Base-by-base conservation (phyloP, 2,888 invertebrate species). In the Sipunculus nudus region DNA sequence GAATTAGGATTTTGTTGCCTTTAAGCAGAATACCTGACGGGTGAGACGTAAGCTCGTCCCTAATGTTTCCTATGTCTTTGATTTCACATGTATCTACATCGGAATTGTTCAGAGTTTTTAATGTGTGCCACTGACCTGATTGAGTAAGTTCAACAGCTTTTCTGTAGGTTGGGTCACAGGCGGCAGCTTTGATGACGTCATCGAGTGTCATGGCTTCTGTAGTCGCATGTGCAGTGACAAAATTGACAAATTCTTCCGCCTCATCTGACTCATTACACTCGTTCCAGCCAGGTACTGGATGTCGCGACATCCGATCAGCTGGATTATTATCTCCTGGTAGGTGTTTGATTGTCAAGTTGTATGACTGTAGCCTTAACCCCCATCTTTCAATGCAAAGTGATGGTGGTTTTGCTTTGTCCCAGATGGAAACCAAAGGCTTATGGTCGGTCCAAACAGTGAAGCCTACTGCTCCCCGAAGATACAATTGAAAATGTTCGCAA, bases 351-450 rank as follows among this genome's bases (percentile, higher is more conserved):
- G 49, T 53, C 28, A 62, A 46, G 31, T 66, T 57, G 43, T 71
- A 68, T 19, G 55, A 64, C 46, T 56, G 67, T 25, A 73, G 46
- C n/a, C 64, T 23, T 32, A 73, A 53, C n/a, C 54, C 57, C 66
- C 66, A 71, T 25, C 71, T 40, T 57, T 71, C 70, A 21, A 74
- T 68, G n/a, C n/a, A n/a, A 6, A 70, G 56, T 40, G 67, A 41
- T 39, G 63, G 67, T n/a, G 65, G 65, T 46, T 60, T 61, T 31
- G 53, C 46, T 8, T 54, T 67, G n/a, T 52, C 6, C 50, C 40
- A 57, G 10, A 55, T 55, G 38, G 10, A 2, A 25, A 10, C 28
- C 8, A 48, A 48, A 5, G 56, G 56, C 16, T 55, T 55, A 28
- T 55, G 46, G 13, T 53, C 53, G 29, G 57, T 47, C 26, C 23